Conservation (phyloP, 2,797 vertebrate species). For the Aselliscus stoliczkanus region DNA sequence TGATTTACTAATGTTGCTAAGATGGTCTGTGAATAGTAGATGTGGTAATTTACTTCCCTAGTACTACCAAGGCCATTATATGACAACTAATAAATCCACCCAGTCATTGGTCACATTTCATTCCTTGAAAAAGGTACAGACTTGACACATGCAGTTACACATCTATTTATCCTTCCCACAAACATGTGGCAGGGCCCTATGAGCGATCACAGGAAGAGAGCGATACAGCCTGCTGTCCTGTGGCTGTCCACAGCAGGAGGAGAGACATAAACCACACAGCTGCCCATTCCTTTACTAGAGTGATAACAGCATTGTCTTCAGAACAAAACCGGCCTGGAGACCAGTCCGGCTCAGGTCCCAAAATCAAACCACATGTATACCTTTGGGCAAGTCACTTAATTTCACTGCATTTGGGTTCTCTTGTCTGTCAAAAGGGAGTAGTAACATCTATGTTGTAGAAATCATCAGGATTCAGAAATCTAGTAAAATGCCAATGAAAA, state of each 20-base stretch:
- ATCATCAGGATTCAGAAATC: not conserved
- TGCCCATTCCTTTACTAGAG: not conserved
- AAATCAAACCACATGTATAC: not conserved
- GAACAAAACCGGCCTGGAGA: not conserved
- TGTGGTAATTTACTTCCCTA: not conserved
- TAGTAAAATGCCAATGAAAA: not conserved
- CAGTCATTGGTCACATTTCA: not conserved
- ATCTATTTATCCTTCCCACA: not conserved
- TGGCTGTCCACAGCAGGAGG: not conserved
- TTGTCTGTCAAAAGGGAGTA: not conserved
- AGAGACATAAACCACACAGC: not conserved
- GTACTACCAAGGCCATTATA: not conserved
- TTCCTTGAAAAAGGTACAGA: not conserved
- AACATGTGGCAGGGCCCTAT: not conserved
- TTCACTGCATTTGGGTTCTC: not conserved
- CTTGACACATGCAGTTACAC: not conserved
- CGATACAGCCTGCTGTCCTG: not conserved
- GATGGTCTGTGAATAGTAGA: not conserved
- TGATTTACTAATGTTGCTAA: not conserved
- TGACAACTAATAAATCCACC: not conserved
- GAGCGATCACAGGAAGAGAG: not conserved
- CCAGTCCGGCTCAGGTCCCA: not conserved
- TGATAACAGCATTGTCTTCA: not conserved
- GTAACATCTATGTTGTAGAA: not conserved
- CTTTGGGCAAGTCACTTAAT: not conserved